Evolutionary conservation across 2,888 invertebrate species (phyloP).

Genomic region (Phortica magna): DNA sequence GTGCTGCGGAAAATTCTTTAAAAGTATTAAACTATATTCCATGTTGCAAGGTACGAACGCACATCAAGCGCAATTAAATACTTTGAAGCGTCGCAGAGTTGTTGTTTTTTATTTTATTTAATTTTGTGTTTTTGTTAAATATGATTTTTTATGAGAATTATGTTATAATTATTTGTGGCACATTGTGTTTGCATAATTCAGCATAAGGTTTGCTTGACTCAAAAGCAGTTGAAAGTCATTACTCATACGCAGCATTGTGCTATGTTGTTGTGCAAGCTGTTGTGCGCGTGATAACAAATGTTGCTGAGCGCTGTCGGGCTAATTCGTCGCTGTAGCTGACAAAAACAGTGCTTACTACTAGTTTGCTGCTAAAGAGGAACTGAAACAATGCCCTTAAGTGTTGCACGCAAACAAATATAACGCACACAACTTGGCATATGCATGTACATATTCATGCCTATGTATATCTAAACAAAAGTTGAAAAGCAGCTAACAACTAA

Average conservation of each 20-base stretch:
- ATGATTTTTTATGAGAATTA: conserved; percentile 15
- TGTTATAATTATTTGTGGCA: conserved; percentile 21
- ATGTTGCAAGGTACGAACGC: not conserved
- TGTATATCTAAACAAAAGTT: no score
- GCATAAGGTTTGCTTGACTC: not conserved
- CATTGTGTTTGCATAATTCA: not conserved
- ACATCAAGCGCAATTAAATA: conserved; percentile 21
- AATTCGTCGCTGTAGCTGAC: conserved; percentile 5
- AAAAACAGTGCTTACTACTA: not conserved
- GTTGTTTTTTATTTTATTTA: not conserved
- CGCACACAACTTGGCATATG: not conserved
- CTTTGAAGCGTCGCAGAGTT: not conserved
- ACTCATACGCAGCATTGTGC: conserved; percentile 6
- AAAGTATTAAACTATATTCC: conserved; percentile 25
- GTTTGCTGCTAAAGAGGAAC: not conserved
- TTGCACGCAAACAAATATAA: not conserved
- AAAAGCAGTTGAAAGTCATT: conserved; percentile 1
- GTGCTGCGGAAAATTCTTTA: conserved; percentile 3
- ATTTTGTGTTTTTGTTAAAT: not conserved
- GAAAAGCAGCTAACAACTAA: not conserved
- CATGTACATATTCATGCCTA: not conserved
- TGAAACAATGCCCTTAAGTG: not conserved
- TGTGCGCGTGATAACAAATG: not conserved
- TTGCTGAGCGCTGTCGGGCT: not conserved
- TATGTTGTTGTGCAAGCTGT: not conserved